phyloP scores from a whole-genome alignment of 2,113 vertebrate species.

The Dinomys branickii region DNA sequence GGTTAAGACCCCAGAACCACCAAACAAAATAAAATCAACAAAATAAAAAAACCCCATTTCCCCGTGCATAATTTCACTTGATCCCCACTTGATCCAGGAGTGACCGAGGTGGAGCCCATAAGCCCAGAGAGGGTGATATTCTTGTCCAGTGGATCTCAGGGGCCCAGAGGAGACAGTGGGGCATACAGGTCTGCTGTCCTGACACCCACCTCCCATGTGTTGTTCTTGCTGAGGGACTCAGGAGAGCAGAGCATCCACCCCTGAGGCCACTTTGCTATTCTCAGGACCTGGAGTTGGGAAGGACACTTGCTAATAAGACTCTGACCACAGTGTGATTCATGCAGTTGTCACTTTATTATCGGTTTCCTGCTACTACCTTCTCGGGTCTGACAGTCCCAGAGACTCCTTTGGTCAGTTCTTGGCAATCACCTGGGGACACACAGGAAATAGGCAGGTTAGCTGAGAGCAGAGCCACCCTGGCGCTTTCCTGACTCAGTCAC shows the following conservation, averaged over 20 bases:
- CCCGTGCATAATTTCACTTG: background rate
- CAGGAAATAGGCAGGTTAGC: background rate
- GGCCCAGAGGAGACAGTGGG: background rate
- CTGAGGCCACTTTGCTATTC: background rate
- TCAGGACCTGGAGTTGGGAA: background rate
- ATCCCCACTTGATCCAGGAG: background rate
- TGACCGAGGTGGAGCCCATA: background rate
- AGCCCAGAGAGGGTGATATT: background rate
- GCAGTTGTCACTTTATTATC: slow-evolving; percentile 57
- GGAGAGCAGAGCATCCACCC: background rate
- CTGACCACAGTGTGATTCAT: background rate
- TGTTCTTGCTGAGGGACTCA: no score
- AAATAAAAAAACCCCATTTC: background rate
- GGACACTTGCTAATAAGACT: slow-evolving; percentile 20
- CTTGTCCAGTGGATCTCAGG: background rate
- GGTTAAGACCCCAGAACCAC: background rate
- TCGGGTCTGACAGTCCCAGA: background rate
- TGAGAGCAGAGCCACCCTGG: background rate
- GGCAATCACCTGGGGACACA: slow-evolving; percentile 74
- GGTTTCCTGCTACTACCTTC: background rate
- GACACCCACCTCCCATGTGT: background rate
- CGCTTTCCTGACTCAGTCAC: background rate
- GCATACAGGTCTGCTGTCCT: background rate
- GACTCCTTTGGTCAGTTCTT: slow-evolving; percentile 68
- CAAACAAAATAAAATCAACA: background rate